Evolutionary conservation across 2,113 vertebrate species (phyloP), one percentile per base, ranked within the genome.

Genomic region (Bothrops jararaca): DNA sequence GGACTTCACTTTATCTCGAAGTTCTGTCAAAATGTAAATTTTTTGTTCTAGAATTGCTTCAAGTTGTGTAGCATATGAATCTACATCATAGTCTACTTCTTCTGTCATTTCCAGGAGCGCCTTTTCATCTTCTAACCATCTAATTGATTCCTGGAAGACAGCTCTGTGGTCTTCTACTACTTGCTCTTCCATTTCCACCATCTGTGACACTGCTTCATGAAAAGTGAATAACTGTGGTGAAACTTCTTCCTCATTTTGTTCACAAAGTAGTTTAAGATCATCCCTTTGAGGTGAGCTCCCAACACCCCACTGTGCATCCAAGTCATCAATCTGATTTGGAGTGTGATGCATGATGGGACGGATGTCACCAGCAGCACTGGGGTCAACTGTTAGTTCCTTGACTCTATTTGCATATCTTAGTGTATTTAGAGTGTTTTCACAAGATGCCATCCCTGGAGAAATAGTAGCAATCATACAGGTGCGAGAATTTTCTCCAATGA

Each of bases 171-270:
- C 99, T 98, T 99, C 99, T 96, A 99, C 98, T 80, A 99, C 98
- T 97, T 99, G 99, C 92, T 99, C 99, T 96, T 99, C 99, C 99
- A 99, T 99, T 97, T 99, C 99, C 85, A 99, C 99, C 97, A 99
- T 98, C 94, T 99, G 99, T 86, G 99, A 99, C 29, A 99, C 99
- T 22, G 99, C 99, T 97, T 99, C 99, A 2, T 99, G 99, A 96
- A 99, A 99, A 95, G 97, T 99, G 94, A 99, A 99, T 96, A 99
- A 97, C 89, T 99, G 99, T 0, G 99, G 99, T 89, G 99, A 99
- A 94, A 99, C 99, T 91, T 99, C 99, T 91, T 99, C 99, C 94
- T 99, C 99, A 0, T 99, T 99, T 97, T 99, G 99, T 96, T 99
- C 99, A 97, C 99, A 99, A 92, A 99, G 99, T 94, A 99, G 98